Conservation (phyloP, 2,888 invertebrate species). For the Ectobius pallidus region DNA sequence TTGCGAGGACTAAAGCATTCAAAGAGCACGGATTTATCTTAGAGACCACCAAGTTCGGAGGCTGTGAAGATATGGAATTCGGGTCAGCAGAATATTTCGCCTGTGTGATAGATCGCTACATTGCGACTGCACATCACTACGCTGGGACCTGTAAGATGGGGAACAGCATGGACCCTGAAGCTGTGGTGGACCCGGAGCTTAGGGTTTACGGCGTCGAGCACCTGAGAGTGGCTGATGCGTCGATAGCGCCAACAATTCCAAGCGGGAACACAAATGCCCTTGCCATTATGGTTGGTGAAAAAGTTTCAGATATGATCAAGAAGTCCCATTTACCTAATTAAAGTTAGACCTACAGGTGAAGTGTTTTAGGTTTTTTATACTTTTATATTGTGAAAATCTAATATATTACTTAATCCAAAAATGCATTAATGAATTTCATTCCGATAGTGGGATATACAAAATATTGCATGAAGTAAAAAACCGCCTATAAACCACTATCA, state of each 20-base stretch:
- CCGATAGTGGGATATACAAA: no score
- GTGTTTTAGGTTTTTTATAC: no score
- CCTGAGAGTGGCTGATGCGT: not conserved
- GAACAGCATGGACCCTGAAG: not conserved
- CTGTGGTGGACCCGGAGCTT: not conserved
- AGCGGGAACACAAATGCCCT: not conserved
- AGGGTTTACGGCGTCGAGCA: not conserved
- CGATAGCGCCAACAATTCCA: not conserved
- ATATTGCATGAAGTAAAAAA: no score
- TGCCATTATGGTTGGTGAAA: conserved; percentile 2
- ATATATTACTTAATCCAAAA: no score
- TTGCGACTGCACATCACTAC: not conserved
- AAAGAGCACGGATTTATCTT: not conserved
- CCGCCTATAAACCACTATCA: no score
- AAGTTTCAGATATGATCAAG: conserved; percentile 11
- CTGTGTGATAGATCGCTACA: not conserved
- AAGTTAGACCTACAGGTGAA: no score
- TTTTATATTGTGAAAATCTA: no score
- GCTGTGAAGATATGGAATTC: not conserved
- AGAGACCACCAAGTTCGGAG: not conserved
- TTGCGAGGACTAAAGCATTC: not conserved
- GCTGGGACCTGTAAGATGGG: conserved; percentile 10
- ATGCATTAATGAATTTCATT: no score
- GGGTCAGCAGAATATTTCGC: not conserved
- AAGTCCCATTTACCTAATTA: not conserved